phyloP scores from a whole-genome alignment of 2,113 vertebrate genomes.

The Elgaria multicarinata region DNA sequence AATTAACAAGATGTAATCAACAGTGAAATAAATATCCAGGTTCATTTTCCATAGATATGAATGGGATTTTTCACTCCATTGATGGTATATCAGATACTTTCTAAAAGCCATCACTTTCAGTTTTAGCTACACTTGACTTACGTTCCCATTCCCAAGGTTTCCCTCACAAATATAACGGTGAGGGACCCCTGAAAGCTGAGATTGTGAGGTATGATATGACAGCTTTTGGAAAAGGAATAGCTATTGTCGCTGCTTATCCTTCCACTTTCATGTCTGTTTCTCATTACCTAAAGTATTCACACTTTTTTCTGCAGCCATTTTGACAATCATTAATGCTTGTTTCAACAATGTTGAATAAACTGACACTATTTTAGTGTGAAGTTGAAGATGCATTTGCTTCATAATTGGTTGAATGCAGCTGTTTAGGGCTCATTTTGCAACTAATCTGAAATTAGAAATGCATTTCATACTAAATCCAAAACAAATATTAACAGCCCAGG shows the following conservation, averaged over 20 bases:
- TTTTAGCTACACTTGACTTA: background rate
- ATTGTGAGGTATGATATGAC: background rate
- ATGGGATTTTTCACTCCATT: background rate
- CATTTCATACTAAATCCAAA: background rate
- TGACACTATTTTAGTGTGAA: conserved; percentile 15
- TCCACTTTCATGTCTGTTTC: conserved; percentile 8
- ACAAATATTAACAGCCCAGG: background rate
- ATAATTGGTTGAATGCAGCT: background rate
- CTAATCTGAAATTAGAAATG: background rate
- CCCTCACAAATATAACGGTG: conserved; percentile 34
- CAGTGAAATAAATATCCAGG: background rate
- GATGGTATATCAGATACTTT: conserved; percentile 15
- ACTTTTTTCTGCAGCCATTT: conserved; percentile 5
- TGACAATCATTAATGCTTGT: background rate
- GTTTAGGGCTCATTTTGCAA: background rate
- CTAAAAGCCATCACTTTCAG: conserved; percentile 11
- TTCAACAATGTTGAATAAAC: conserved; percentile 3
- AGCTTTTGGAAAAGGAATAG: background rate
- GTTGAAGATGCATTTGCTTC: conserved; percentile 3
- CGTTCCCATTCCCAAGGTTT: conserved; percentile 14
- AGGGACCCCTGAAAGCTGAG: background rate
- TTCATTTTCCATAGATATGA: conserved; percentile 13
- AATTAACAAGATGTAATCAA: background rate
- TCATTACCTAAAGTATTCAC: conserved; percentile 29
- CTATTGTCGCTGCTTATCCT: background rate